A percentile compares a stretch with the other conserved stretches of the same genome.
These are phyloP conservation scores for Bruchidius siliquastri DNA, from an alignment of 2,888 invertebrate genomes.

Conservation along the genomic window DNA sequence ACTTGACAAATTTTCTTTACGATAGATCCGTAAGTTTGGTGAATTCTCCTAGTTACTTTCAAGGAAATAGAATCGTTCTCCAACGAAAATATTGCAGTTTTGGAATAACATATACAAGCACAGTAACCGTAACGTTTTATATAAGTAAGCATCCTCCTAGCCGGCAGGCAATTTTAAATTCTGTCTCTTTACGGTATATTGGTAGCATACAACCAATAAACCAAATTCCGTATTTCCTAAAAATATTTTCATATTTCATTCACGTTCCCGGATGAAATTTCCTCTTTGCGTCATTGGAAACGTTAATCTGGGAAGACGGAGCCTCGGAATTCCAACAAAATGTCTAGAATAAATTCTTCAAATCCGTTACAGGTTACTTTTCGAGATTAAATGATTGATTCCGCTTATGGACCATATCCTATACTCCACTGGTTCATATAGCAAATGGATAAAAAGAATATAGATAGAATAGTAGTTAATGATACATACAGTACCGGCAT, in stretches of 20 bases:
- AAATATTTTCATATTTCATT: not conserved
- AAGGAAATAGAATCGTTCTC: not conserved
- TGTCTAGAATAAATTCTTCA: not conserved
- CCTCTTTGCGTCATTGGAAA: not conserved
- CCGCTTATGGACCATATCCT: not conserved
- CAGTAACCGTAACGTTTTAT: not conserved
- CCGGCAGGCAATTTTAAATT: not conserved
- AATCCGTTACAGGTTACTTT: not conserved
- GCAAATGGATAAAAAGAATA: too few relatives aligned
- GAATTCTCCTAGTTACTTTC: not conserved
- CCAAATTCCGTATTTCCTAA: not conserved
- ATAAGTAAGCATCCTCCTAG: not conserved
- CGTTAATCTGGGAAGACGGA: not conserved
- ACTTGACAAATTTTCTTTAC: too few relatives aligned
- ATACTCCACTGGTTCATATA: too few relatives aligned
- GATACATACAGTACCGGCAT: too few relatives aligned
- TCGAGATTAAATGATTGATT: not conserved
- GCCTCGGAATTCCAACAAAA: not conserved
- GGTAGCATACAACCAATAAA: not conserved
- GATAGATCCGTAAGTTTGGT: not conserved
- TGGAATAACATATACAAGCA: not conserved
- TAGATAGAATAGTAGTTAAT: too few relatives aligned
- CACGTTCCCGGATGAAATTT: not conserved
- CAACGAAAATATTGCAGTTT: not conserved
- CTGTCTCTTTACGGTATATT: not conserved